Evolutionary conservation across 2,113 vertebrate species (phyloP).

Genomic region (Microtus richardsoni): DNA sequence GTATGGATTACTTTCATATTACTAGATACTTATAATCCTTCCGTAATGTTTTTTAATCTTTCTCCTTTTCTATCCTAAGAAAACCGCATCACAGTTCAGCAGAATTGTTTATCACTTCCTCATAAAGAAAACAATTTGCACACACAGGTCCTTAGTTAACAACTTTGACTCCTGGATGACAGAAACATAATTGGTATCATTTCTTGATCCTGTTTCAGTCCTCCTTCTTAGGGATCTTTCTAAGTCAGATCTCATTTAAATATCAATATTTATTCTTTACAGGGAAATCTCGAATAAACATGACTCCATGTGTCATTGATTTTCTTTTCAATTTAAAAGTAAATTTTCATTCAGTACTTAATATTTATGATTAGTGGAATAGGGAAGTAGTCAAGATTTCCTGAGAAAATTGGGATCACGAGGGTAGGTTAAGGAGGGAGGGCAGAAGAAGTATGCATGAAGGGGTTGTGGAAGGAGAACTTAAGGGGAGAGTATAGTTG

Average conservation of each 20-base stretch:
- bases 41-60: conserved; percentile 79
- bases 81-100: conserved; percentile 60
- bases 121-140: conserved; percentile 55
- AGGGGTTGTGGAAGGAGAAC: no score
- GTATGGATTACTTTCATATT: conserved; percentile 71
- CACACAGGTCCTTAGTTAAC: conserved; percentile 48
- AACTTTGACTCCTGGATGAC: conserved; percentile 34
- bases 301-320: neutral
- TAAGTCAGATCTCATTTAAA: neutral
- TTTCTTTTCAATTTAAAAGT: conserved; percentile 1
- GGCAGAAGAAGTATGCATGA: no score
- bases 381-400: no score
- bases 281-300: conserved; percentile 29
- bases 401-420: no score
- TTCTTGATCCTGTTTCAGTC: neutral
- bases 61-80: conserved; percentile 60
- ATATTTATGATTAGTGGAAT: neutral
- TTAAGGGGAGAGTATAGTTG: no score
- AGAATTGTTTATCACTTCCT: conserved; percentile 80
- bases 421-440: no score
- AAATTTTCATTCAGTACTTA: neutral
- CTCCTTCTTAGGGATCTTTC: neutral
- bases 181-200: neutral
- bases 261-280: conserved; percentile 1
- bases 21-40: conserved; percentile 80